Base-by-base conservation (phyloP, 2,113 vertebrate genomes). In the Octodon degus region DNA sequence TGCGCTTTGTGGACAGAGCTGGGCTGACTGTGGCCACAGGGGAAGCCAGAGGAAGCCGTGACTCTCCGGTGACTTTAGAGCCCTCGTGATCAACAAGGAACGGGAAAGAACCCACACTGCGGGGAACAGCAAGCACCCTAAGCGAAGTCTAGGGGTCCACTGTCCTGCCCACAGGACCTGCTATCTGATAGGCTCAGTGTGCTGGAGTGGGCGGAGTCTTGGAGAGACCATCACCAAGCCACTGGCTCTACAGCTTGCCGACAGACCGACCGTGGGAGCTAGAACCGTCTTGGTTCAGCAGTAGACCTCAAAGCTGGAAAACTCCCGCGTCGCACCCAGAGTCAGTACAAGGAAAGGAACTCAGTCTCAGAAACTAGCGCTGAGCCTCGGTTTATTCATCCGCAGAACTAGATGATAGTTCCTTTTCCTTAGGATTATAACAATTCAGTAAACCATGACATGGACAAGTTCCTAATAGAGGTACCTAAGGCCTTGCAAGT, bases 371-470 rank as follows among this genome's bases (percentile, higher is more conserved):
- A 76, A 76, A 27, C 81, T 70, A 90, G 34, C 0, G 12, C 24
- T n/a, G 72, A 72, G 40, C 40, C 34, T 94, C 60, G 32, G 25
- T 77, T 34, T 14, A 27, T 86, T 83, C 62, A 50, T 87, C 60
- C 25, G 55, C 62, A 89, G 85, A 97, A 86, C 50, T 53, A 30
- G 80, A 12, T 37, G 11, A 43, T 53, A 91, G 43, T 82, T 92
- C 25, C 24, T 87, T 89, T 91, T 55, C 30, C 92, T 50, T n/a
- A 43, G 14, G 16, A 5, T 91, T 63, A 82, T 32, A 86, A 58
- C 43, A 70, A 80, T 82, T 92, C 83, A 90, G 86, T 89, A 89
- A 91, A 96, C 53, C 62, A 43, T 9, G 50, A 68, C 58, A 37
- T 4, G 60, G 24, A 86, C 82, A 86, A 80, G 9, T 68, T 55